Conservation (phyloP, 1,140 invertebrate genomes). For the Dufourea novaeangliae region DNA sequence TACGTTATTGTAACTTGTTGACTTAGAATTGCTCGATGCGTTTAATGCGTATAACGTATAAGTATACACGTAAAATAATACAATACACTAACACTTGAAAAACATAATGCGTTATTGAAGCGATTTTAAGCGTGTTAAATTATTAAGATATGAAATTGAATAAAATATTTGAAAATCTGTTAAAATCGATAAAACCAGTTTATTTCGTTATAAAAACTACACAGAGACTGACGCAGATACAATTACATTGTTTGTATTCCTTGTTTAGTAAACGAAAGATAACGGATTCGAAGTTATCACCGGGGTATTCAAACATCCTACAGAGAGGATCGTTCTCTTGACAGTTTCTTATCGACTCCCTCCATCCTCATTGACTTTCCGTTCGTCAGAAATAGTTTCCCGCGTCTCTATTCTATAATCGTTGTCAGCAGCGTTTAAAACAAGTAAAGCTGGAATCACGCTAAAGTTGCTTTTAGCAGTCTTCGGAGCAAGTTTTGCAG, state of each 20-base stretch:
- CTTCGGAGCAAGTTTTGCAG: slow-evolving; percentile 25
- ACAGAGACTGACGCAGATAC: neutral
- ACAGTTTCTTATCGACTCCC: slow-evolving; percentile 6
- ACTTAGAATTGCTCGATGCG: neutral
- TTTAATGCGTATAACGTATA: neutral
- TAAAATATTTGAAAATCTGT: neutral
- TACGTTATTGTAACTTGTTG: slow-evolving; percentile 14
- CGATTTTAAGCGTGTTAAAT: neutral
- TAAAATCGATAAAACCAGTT: neutral
- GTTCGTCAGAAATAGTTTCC: neutral
- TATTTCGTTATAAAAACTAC: neutral
- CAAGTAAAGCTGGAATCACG: slow-evolving; percentile 62
- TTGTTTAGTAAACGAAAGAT: neutral
- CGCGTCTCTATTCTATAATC: slow-evolving; percentile 59
- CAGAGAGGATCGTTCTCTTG: neutral
- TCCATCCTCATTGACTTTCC: neutral
- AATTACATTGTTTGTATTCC: neutral
- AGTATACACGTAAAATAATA: neutral
- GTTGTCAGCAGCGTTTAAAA: slow-evolving; percentile 59
- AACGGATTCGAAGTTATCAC: slow-evolving; percentile 15
- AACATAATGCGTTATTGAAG: neutral
- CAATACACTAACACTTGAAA: neutral
- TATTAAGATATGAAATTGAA: neutral
- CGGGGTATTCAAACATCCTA: slow-evolving; percentile 9
- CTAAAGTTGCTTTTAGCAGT: slow-evolving; percentile 26